Evolutionary conservation across 1,140 invertebrate genomes (phyloP).

Genomic region (Choristoneura fumiferana): DNA sequence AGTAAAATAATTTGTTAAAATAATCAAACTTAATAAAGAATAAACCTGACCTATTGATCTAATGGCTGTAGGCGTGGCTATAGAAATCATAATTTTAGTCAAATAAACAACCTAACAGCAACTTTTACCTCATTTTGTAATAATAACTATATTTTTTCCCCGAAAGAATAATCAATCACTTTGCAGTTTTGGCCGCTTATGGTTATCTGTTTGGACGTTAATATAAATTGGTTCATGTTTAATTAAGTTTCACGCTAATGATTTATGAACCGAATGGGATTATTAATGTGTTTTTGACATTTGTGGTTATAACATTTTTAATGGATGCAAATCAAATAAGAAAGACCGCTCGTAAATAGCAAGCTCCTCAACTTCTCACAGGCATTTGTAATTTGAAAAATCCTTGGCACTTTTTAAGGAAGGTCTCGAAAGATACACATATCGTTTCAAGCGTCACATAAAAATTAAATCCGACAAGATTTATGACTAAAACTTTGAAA

Average conservation of each 20-base stretch:
- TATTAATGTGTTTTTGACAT: constrained; percentile 20
- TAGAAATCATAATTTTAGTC: too few relatives aligned
- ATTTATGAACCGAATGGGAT: constrained; percentile 39
- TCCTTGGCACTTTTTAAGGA: constrained; percentile 23
- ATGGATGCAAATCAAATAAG: constrained; percentile 11
- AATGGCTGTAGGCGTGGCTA: too few relatives aligned
- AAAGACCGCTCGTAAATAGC: neutral
- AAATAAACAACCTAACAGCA: constrained; percentile 4
- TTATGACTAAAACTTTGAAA: constrained; percentile 69
- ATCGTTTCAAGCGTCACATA: constrained; percentile 52
- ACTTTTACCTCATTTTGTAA: constrained; percentile 24
- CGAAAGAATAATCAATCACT: constrained; percentile 55
- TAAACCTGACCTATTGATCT: too few relatives aligned
- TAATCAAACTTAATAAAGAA: too few relatives aligned
- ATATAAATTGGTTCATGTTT: constrained; percentile 39
- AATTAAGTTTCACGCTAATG: constrained; percentile 42
- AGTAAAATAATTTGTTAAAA: too few relatives aligned
- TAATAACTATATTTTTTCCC: constrained; percentile 28
- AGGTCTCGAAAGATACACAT: constrained; percentile 33
- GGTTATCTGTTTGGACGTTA: constrained; percentile 42
- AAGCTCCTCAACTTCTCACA: too few relatives aligned
- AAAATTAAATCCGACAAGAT: constrained; percentile 65
- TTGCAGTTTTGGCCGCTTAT: constrained; percentile 46
- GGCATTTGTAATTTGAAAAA: constrained; percentile 19
- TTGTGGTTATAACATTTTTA: constrained; percentile 12